phyloP scores from a whole-genome alignment of 2,888 invertebrate genomes.

The Scaptomyza reducta region DNA sequence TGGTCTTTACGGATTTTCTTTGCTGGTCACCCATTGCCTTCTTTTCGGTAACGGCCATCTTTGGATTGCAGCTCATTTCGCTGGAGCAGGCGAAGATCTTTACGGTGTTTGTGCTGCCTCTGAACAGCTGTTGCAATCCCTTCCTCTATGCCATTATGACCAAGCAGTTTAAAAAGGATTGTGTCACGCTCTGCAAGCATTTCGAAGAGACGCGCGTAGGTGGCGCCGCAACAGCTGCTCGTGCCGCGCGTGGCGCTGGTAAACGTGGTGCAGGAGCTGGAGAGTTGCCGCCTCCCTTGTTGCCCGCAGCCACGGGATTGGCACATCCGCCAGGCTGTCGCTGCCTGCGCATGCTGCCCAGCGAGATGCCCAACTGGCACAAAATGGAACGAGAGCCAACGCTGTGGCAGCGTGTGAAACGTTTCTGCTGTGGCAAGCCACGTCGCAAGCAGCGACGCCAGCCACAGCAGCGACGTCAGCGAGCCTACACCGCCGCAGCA shows the following conservation, averaged over 20 bases:
- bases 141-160: slow-evolving; percentile 99
- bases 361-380: slow-evolving; percentile 83
- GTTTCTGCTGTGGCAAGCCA: slow-evolving; percentile 66
- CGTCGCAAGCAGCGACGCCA: slow-evolving; percentile 66
- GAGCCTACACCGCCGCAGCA: slow-evolving; percentile 84
- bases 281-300: slow-evolving; percentile 87
- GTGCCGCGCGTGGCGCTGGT: slow-evolving; percentile 35
- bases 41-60: slow-evolving; percentile 96
- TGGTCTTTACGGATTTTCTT: slow-evolving; percentile 98
- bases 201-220: slow-evolving; percentile 95
- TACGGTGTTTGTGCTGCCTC: slow-evolving; percentile 96
- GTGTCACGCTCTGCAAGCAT: slow-evolving; percentile 97
- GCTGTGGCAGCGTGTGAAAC: slow-evolving; percentile 82
- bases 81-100: slow-evolving; percentile 98
- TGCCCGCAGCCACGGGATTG: slow-evolving; percentile 77
- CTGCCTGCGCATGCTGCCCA: slow-evolving; percentile 85
- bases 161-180: slow-evolving; percentile 98
- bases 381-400: slow-evolving; percentile 75
- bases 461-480: slow-evolving; percentile 67
- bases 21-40: slow-evolving; percentile 99
- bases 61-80: slow-evolving; percentile 94
- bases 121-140: slow-evolving; percentile 99
- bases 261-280: slow-evolving; percentile 86
- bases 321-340: slow-evolving; percentile 85
- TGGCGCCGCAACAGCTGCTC: slow-evolving; percentile 52